These are phyloP conservation scores for Dermolepida albohirtum DNA, from an alignment of 2,888 invertebrate species.

Conservation along the genomic window DNA sequence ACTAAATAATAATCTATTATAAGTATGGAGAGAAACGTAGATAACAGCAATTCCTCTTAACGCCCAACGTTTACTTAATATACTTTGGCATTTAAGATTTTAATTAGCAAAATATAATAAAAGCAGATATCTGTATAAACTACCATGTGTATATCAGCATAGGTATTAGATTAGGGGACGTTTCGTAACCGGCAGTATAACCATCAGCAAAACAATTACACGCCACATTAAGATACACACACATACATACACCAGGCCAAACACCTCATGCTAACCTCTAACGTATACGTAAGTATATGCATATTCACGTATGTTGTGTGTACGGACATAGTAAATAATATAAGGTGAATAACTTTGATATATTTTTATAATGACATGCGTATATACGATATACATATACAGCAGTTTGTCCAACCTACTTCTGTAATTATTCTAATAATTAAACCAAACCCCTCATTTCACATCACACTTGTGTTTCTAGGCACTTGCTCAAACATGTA, in stretches of 20 bases:
- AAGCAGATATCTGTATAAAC: no score
- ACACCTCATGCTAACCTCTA: constrained; percentile 6
- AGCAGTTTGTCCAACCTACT: constrained; percentile 14
- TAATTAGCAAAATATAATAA: no score
- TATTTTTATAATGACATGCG: constrained; percentile 16
- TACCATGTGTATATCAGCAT: no score
- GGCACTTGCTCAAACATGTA: not conserved
- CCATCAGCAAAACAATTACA: constrained; percentile 28
- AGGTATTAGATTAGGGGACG: not conserved
- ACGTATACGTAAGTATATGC: not conserved
- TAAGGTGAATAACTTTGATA: constrained; percentile 14
- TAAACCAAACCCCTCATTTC: constrained; percentile 8
- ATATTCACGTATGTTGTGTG: no score
- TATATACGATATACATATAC: not conserved
- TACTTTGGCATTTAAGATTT: no score
- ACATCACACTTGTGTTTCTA: not conserved
- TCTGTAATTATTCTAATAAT: constrained; percentile 28
- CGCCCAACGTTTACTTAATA: no score
- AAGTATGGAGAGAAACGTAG: no score
- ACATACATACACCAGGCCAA: constrained; percentile 1
- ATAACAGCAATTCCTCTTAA: no score
- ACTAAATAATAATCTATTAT: no score
- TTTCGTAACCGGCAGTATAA: constrained; percentile 15
- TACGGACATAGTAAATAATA: no score
- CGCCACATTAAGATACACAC: constrained; percentile 15